phyloP scores from a whole-genome alignment of 2,888 invertebrate species.

The Darwinula stevensoni region DNA sequence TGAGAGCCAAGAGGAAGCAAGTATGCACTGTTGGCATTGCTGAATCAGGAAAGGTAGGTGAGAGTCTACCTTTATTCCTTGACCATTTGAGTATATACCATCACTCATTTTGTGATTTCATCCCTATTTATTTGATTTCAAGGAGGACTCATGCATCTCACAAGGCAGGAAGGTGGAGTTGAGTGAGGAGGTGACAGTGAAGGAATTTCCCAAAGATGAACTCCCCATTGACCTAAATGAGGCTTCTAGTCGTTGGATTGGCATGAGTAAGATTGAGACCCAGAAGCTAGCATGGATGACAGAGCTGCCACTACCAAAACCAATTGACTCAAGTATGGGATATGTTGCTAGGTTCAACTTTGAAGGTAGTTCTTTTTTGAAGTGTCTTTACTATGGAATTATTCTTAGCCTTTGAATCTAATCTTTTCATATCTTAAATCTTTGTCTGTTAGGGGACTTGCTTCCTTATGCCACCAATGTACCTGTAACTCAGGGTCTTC shows the following conservation, averaged over 20 bases:
- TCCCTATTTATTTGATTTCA: too few relatives aligned
- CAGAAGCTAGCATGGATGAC: constrained; percentile 74
- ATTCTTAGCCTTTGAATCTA: constrained; percentile 8
- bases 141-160: not conserved
- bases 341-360: constrained; percentile 62
- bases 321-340: constrained; percentile 8
- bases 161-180: constrained; percentile 17
- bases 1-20: too few relatives aligned
- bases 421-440: constrained; percentile 15
- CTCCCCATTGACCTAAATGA: constrained; percentile 19
- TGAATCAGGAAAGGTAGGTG: too few relatives aligned
- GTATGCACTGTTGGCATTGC: too few relatives aligned
- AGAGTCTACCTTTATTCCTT: too few relatives aligned
- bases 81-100: too few relatives aligned
- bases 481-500: constrained; percentile 31
- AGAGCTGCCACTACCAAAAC: constrained; percentile 24
- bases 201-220: constrained; percentile 11
- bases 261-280: constrained; percentile 57
- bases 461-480: constrained; percentile 34
- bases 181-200: constrained; percentile 9
- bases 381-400: not conserved
- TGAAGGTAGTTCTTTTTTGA: constrained; percentile 27
- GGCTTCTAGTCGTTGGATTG: constrained; percentile 39
- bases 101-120: too few relatives aligned
- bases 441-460: too few relatives aligned